Evolutionary conservation across 2,888 invertebrate genomes (phyloP).

Genomic region (Adelphocoris suturalis): DNA sequence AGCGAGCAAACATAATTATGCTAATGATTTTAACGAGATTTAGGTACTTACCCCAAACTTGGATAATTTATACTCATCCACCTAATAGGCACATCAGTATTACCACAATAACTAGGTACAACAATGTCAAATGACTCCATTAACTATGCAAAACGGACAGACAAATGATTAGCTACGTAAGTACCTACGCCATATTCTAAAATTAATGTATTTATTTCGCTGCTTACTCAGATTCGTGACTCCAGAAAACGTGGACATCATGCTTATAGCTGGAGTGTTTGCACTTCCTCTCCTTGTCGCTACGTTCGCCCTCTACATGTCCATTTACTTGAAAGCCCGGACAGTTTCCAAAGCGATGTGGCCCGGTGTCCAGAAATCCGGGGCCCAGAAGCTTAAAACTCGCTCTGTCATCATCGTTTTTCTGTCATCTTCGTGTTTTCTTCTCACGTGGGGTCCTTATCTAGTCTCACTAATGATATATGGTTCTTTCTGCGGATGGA

Average conservation of each 20-base stretch:
- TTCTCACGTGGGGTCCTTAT: slow-evolving; percentile 81
- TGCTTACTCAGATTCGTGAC: slow-evolving; percentile 37
- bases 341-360: slow-evolving; percentile 28
- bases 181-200: too few relatives aligned
- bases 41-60: too few relatives aligned
- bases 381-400: slow-evolving; percentile 61
- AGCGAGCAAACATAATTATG: too few relatives aligned
- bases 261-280: slow-evolving; percentile 43
- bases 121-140: too few relatives aligned
- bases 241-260: slow-evolving; percentile 51
- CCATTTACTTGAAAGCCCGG: slow-evolving; percentile 60
- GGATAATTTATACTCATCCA: too few relatives aligned
- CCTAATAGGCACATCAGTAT: too few relatives aligned
- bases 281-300: slow-evolving; percentile 54
- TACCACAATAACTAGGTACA: too few relatives aligned
- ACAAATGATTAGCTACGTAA: too few relatives aligned
- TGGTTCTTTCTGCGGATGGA: slow-evolving; percentile 46
- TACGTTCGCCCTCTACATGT: slow-evolving; percentile 64
- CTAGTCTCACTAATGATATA: slow-evolving; percentile 66
- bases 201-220: too few relatives aligned
- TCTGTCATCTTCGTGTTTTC: slow-evolving; percentile 78
- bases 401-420: slow-evolving; percentile 70
- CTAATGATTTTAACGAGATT: too few relatives aligned
- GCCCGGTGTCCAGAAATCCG: not conserved
- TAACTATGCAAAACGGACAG: too few relatives aligned